These are phyloP conservation scores for Struthio camelus DNA, from an alignment of 2,113 vertebrate species.

Conservation along the genomic window DNA sequence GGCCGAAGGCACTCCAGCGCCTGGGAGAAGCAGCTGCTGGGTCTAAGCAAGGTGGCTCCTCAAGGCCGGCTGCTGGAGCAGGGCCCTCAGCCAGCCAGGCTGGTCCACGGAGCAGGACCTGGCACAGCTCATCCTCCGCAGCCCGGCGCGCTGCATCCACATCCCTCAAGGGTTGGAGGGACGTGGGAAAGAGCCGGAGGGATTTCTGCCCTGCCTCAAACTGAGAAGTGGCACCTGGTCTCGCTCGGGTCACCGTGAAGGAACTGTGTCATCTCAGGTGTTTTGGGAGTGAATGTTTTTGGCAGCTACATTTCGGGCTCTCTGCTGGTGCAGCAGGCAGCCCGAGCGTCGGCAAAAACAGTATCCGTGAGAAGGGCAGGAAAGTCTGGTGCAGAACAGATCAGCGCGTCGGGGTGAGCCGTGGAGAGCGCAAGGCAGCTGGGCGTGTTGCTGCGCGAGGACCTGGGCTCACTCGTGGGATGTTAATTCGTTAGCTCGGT, in stretches of 20 bases:
- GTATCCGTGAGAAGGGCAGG: fast-evolving
- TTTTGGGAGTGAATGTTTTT: neutral
- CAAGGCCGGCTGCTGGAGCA: too few species aligned
- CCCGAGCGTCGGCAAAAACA: fast-evolving
- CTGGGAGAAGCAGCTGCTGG: too few species aligned
- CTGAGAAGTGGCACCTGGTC: neutral
- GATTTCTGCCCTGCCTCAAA: neutral
- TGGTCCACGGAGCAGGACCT: neutral
- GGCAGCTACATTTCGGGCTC: neutral
- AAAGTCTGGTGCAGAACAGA: neutral
- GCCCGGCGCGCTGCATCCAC: too few species aligned
- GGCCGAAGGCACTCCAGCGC: too few species aligned
- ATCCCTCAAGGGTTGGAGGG: neutral
- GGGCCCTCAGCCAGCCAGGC: too few species aligned
- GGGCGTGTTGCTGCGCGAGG: neutral
- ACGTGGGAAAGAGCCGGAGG: neutral
- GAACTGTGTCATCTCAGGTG: neutral
- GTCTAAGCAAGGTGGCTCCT: too few species aligned
- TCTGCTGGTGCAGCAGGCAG: neutral
- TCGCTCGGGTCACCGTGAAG: neutral
- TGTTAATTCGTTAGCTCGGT: neutral
- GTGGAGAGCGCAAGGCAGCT: fast-evolving
- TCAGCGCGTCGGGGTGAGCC: neutral
- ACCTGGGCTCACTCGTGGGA: neutral
- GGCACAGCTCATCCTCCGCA: neutral